Base-by-base conservation (phyloP, 2,113 vertebrate genomes). In the Hucho hucho region DNA sequence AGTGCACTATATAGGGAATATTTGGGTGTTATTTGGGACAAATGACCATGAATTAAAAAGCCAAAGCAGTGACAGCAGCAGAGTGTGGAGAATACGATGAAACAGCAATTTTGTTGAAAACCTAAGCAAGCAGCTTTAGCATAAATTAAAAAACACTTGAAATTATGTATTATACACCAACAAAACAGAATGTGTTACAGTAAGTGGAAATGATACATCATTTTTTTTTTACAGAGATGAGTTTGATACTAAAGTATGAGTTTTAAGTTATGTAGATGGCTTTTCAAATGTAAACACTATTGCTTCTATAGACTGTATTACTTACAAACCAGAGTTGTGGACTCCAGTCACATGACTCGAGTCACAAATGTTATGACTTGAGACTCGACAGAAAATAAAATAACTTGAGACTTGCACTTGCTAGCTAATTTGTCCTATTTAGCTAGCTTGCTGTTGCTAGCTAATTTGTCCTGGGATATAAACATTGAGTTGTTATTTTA, bases 121-220 rank as follows among this genome's bases (percentile, higher is more conserved):
- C 83, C 80, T 76, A 84, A 87, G 88, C 89, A 89, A 82, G 84
- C 88, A 75, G 84, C 87, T 87, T 85, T 66, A 90, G 84, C 78
- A 91, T 79, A 69, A 43, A 11, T 37, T 0, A 37, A 37, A 2
- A 90, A 78, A 87, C 87, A 87, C 87, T 81, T 84, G 6, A 87
- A 81, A 86, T 6, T 3, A 6, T 53, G 49, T 53, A 18, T 53
- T 18, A 70, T 74, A 56, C 73, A 49, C 75, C 47, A 78, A 77
- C 63, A 81, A 81, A 67, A 67, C 37, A 43, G 37, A 43, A 43
- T 43, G 7, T 9, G 32, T 37, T 37, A 37, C 32, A 37, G 11
- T 9, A 43, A 43, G 18, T 32, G 28, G 29, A 67, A 32, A 67
- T 14, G 3, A 32, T n/a, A 22, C 20, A n/a, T n/a, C n/a, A 26